Evolutionary conservation across 2,113 vertebrate genomes (phyloP), one percentile per base, ranked within the genome.

Genomic region (Leucoraja erinaceus): DNA sequence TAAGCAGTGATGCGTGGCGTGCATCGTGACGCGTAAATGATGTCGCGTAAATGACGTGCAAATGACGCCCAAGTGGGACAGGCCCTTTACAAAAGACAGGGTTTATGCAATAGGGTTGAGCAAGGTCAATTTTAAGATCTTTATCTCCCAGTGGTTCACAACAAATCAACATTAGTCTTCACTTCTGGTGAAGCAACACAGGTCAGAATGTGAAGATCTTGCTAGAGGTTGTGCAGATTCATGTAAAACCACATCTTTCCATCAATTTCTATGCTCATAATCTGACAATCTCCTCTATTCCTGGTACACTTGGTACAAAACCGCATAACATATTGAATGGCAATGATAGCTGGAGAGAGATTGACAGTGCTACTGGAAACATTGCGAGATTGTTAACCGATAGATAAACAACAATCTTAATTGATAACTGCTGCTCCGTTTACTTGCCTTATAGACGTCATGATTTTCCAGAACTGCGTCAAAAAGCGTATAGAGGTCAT

Each of bases 401-500:
- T 7, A 88, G 8, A 28, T 8, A 66, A 88, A 31, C 33, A 86
- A 4, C n/a, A 14, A 61, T 63, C 63, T 63, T 63, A 61, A 86
- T 31, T 6, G 12, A 63, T n/a, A 31, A 63, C 31, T 61, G 56
- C 28, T 7, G 12, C 20, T 72, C 2, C 38, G 22, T 31, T 93
- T 81, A 78, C 76, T 70, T 93, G 97, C 96, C 96, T 97, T 97
- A 94, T 97, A 97, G 74, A 97, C 97, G 25, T 97, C 97, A 3
- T 97, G 97, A 94, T 96, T 96, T 93, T 95, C 95, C 20, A 97
- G 96, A 93, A 97, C 96, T 54, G 96, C 96, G 54, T 97, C 97
- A 28, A 97, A 97, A 16, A 97, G 90, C 0, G 96, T 97, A 95
- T 97, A 97, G 70, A 97, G 96, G 94, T 97, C 95, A 2, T 97